A percentile compares a stretch with the other conserved stretches of the same genome.
phyloP scores from a whole-genome alignment of 2,797 vertebrate species.

The Enteromius thamalakanensis region DNA sequence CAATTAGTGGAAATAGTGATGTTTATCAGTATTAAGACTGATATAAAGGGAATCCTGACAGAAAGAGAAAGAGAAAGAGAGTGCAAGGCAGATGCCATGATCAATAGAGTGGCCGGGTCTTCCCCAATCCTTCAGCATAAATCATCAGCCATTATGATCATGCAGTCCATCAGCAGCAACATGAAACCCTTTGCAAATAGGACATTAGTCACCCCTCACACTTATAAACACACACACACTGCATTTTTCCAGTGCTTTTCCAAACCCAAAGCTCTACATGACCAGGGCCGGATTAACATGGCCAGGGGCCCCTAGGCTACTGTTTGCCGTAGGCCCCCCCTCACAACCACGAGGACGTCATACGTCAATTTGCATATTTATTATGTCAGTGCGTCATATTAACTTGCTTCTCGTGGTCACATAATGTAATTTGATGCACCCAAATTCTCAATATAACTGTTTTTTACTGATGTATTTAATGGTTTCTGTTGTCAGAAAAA shows the following conservation, averaged over 20 bases:
- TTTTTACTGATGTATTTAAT: no score
- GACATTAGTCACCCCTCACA: slow-evolving; percentile 30
- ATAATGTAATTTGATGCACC: no score
- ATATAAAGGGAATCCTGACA: background rate
- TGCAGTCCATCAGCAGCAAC: slow-evolving; percentile 58
- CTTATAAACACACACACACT: slow-evolving; percentile 17
- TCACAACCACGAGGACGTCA: no score
- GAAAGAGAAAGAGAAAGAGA: background rate
- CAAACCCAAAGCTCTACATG: background rate
- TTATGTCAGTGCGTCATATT: no score
- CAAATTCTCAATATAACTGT: no score
- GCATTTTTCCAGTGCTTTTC: slow-evolving; percentile 10
- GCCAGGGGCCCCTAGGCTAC: no score
- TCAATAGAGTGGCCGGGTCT: slow-evolving; percentile 74
- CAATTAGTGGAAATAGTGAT: background rate
- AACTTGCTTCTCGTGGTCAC: no score
- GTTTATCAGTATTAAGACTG: slow-evolving; percentile 1
- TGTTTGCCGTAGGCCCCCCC: no score
- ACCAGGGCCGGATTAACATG: background rate
- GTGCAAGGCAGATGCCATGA: slow-evolving; percentile 62
- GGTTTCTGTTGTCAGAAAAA: no score
- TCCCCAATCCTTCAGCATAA: slow-evolving; percentile 71
- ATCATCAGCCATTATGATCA: slow-evolving; percentile 75
- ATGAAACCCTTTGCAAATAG: slow-evolving; percentile 45
- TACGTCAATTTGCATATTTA: no score